Conservation (phyloP, 2,888 invertebrate genomes). For the Digitonthophagus gazella region DNA sequence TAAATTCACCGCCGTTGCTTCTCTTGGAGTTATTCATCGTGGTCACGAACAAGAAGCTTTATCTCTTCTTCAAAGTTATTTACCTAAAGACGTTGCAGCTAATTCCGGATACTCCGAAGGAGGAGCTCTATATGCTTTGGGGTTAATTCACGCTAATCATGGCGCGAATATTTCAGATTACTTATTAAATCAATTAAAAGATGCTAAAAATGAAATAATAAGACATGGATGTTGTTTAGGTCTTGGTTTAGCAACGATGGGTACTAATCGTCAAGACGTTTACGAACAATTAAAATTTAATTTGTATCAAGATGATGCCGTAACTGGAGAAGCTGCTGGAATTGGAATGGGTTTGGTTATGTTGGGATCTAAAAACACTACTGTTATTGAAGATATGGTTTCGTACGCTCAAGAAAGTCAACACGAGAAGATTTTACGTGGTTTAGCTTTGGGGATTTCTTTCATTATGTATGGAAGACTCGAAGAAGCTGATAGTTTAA, state of each 20-base stretch:
- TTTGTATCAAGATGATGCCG: conserved; percentile 93
- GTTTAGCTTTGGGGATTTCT: conserved; percentile 91
- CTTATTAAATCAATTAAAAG: conserved; percentile 85
- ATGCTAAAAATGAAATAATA: conserved; percentile 88
- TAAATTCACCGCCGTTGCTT: conserved; percentile 93
- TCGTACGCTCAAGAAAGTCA: conserved; percentile 85
- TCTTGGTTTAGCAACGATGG: conserved; percentile 94
- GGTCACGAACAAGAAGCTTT: conserved; percentile 94
- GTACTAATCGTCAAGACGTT: conserved; percentile 85
- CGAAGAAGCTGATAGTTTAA: conserved; percentile 89
- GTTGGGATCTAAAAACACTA: conserved; percentile 85
- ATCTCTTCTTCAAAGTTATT: conserved; percentile 90
- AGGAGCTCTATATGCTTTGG: conserved; percentile 88
- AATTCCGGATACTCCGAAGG: conserved; percentile 87
- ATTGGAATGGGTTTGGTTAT: conserved; percentile 97
- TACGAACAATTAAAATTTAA: conserved; percentile 93
- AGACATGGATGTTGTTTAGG: conserved; percentile 94
- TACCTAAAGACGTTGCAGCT: conserved; percentile 90
- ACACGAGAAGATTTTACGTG: conserved; percentile 93
- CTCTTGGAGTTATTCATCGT: conserved; percentile 89
- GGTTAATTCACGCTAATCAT: conserved; percentile 94
- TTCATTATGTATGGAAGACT: conserved; percentile 90
- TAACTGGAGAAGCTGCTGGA: conserved; percentile 95
- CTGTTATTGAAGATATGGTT: conserved; percentile 83
- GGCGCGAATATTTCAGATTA: conserved; percentile 91